These are phyloP conservation scores for Cotesia typhae DNA, from an alignment of 1,140 invertebrate genomes.

Conservation along the genomic window DNA sequence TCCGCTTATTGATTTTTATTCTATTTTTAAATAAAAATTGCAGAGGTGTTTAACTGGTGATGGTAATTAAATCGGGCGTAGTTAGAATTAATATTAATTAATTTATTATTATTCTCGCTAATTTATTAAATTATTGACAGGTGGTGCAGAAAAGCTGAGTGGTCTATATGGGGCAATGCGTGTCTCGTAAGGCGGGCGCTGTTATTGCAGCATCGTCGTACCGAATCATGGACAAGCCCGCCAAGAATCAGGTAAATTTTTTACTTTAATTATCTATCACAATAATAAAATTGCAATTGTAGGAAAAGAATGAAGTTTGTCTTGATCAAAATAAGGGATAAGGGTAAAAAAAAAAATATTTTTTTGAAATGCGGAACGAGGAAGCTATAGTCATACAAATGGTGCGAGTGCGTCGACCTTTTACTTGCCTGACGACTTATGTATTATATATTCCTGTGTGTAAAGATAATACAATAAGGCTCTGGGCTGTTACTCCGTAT, in stretches of 20 bases:
- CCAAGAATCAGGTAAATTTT: slow-evolving; percentile 58
- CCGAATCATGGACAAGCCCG: slow-evolving; percentile 63
- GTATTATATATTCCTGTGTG: background rate
- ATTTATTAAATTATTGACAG: slow-evolving; percentile 36
- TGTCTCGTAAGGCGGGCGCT: slow-evolving; percentile 66
- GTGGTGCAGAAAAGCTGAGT: slow-evolving; percentile 55
- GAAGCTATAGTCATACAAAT: slow-evolving; percentile 16
- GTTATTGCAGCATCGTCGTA: slow-evolving; percentile 65
- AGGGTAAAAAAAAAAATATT: background rate
- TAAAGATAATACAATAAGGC: slow-evolving; percentile 12
- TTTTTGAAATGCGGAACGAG: slow-evolving; percentile 26
- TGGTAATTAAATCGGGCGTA: slow-evolving; percentile 1
- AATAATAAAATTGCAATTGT: background rate
- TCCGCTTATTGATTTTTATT: too few relatives aligned
- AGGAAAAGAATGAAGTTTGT: too few relatives aligned
- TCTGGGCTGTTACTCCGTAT: background rate
- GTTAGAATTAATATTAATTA: too few relatives aligned
- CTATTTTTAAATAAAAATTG: too few relatives aligned
- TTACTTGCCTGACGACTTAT: slow-evolving; percentile 26
- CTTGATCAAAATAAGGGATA: too few relatives aligned
- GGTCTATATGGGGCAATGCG: slow-evolving; percentile 67
- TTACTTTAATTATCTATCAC: background rate
- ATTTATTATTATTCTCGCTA: background rate
- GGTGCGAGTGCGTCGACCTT: slow-evolving; percentile 39
- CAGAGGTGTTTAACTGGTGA: background rate